Percentiles rank a stretch among this genome's conserved stretches.
Evolutionary conservation across 2,113 vertebrate genomes (phyloP).

Genomic region (Grammomys surdaster): DNA sequence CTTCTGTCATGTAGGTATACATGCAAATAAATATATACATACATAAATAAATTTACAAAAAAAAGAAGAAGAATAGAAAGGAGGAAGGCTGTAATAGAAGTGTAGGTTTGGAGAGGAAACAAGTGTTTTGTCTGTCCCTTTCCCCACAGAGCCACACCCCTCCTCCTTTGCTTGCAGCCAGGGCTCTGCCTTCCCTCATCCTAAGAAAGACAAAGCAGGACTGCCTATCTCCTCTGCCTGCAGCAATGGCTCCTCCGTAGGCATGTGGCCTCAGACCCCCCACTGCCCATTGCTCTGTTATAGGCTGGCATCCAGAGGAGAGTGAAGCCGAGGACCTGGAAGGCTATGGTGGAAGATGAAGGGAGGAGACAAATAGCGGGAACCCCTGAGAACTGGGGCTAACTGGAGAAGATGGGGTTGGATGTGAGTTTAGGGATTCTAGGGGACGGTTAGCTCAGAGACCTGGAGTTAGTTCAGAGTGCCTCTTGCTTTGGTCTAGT

Average conservation of each 20-base stretch:
- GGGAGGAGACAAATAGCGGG: background rate
- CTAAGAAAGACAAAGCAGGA: background rate
- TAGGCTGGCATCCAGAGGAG: background rate
- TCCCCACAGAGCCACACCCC: background rate
- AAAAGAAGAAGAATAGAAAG: background rate
- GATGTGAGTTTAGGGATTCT: conserved; percentile 2
- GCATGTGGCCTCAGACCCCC: background rate
- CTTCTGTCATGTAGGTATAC: too few relatives aligned
- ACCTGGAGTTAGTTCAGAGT: background rate
- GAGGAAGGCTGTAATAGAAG: background rate
- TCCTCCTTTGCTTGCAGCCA: background rate
- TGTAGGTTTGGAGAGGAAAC: conserved; percentile 11
- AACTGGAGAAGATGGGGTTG: background rate
- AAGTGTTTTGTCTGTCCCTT: background rate
- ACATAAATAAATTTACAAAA: too few relatives aligned
- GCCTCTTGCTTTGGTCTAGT: conserved; percentile 11
- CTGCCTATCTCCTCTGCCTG: background rate
- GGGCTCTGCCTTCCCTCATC: background rate
- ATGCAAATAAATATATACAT: too few relatives aligned
- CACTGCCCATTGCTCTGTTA: background rate
- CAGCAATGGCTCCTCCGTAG: background rate
- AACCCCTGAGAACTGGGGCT: background rate
- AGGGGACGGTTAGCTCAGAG: background rate
- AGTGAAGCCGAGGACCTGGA: background rate
- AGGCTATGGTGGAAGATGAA: background rate